A percentile compares a stretch with the other conserved stretches of the same genome.
Conservation (phyloP, 2,113 vertebrate species). For the Tetrax tetrax region DNA sequence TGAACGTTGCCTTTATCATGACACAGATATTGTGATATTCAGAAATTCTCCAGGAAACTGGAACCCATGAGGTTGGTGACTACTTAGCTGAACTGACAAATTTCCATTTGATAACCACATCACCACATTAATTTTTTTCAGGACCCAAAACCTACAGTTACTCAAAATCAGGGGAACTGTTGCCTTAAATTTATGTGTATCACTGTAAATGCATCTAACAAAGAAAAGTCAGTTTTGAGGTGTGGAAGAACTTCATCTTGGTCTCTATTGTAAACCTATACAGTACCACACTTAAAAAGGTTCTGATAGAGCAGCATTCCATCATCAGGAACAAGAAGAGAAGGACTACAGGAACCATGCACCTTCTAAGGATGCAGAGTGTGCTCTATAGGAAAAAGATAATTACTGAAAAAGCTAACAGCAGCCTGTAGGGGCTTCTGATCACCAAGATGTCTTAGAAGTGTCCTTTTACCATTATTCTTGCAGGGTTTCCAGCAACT, state of each 20-base stretch:
- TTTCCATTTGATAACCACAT: not conserved
- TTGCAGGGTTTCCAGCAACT: not conserved
- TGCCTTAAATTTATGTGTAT: not conserved
- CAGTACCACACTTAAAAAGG: not conserved
- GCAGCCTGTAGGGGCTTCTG: not conserved
- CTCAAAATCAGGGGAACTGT: not conserved
- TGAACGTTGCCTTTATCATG: not conserved
- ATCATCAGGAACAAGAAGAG: not conserved
- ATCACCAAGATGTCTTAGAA: not conserved
- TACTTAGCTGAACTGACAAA: not conserved
- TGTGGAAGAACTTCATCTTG: not conserved
- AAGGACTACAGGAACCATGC: rapidly evolving
- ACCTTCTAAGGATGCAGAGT: not conserved
- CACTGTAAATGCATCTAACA: not conserved
- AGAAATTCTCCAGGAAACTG: not conserved
- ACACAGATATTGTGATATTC: not conserved
- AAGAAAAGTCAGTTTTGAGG: not conserved
- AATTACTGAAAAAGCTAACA: not conserved
- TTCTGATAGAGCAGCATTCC: not conserved
- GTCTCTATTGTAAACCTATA: not conserved
- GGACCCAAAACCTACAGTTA: not conserved
- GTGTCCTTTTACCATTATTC: not conserved
- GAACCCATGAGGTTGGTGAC: not conserved
- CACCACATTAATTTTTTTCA: not conserved
- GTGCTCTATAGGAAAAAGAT: not conserved